Percentiles rank a stretch among this genome's conserved stretches.
Conservation (phyloP, 2,113 vertebrate genomes). For the Pachyramphus minor region DNA sequence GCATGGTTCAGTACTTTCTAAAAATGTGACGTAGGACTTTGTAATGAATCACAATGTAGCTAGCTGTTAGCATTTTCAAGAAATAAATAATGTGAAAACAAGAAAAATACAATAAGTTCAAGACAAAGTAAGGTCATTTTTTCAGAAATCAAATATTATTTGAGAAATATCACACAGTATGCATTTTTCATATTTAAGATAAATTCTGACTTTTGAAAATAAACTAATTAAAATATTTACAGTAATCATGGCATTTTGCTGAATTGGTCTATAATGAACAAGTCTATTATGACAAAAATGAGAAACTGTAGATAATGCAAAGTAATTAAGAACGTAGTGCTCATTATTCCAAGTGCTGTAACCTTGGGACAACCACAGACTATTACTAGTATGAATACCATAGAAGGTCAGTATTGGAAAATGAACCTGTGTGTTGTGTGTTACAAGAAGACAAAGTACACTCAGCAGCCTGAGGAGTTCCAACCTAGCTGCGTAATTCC, state of each 20-base stretch:
- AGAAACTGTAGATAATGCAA: neutral
- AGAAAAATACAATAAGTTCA: neutral
- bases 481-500: neutral
- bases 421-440: neutral
- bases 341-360: neutral
- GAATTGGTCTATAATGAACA: neutral
- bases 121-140: neutral
- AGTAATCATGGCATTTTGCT: neutral
- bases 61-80: constrained; percentile 1
- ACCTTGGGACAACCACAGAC: neutral
- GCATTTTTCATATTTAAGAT: neutral
- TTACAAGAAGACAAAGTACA: neutral
- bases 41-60: neutral
- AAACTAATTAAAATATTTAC: neutral
- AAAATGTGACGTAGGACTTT: neutral
- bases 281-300: neutral
- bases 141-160: neutral
- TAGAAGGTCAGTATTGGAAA: neutral
- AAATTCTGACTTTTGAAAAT: neutral
- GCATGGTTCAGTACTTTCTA: neutral
- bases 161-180: neutral
- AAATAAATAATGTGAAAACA: neutral
- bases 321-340: neutral
- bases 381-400: neutral
- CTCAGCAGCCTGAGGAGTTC: neutral